Evolutionary conservation across 92 coral and sea anemone species (phyloP), one percentile per base, ranked within the genome.

Genomic region (Porites evermanni): DNA sequence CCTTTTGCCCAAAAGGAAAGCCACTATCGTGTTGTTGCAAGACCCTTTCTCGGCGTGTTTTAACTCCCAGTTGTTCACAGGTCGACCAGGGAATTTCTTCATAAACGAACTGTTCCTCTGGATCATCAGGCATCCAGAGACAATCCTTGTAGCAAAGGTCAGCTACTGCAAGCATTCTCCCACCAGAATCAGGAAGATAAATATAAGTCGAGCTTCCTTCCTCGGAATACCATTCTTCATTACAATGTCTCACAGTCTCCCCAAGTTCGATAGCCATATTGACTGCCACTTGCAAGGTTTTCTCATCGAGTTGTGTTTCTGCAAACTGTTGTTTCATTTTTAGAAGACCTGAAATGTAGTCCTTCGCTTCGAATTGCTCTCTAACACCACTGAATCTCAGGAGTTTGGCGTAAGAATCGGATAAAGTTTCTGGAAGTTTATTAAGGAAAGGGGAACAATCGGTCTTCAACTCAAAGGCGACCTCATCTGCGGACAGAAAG

Each of bases 1-100:
- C 98, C n/a, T 77, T 89, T 74, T 95, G 98, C 12, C 96, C 96
- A 88, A 93, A 93, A 6, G 92, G 77, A 66, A 93, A 65, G 9
- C 88, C 96, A 52, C n/a, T 14, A 53, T 67, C 72, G 64, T 58
- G 70, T 4, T 56, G 59, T 38, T 70, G 79, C 66, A 93, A 75
- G 19, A 92, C 75, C 53, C 85, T 87, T 77, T 93, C 77, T 51
- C 94, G 71, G 3, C 92, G 87, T 53, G 96, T 84, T 50, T 93
- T 93, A 4, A 91, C 94, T 3, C 92, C 94, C 7, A 90, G 83
- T 13, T 21, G 17, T 53, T 21, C 11, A 75, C 90, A 77, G 3
- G n/a, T 64, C 81, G 87, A 79, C 54, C 88, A 82, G 51, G 82
- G 82, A 63, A 78, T 78, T 21, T 47, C n/a, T 1, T 18, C 23